Percentiles rank a stretch among this genome's conserved stretches.
These are phyloP conservation scores for Valencia hispanica DNA, from an alignment of 2,797 vertebrate genomes.

Conservation along the genomic window DNA sequence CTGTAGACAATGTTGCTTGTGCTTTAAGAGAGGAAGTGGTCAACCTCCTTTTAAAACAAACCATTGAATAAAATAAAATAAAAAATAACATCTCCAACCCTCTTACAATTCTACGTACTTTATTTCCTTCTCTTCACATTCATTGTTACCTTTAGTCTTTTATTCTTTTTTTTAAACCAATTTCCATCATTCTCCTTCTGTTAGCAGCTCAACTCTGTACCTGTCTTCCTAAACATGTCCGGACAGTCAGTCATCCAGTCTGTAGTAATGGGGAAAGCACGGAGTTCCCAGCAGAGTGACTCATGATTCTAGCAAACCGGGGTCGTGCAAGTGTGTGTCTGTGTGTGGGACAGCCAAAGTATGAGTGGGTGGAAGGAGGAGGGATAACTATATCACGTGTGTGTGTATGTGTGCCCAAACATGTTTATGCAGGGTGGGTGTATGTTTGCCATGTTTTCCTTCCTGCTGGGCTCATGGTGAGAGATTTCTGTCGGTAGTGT, in stretches of 20 bases:
- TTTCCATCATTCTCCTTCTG: background rate
- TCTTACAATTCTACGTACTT: slow-evolving; percentile 3
- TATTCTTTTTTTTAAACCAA: background rate
- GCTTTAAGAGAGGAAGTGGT: background rate
- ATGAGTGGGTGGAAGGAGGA: slow-evolving; percentile 29
- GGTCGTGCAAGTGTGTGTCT: slow-evolving; percentile 43
- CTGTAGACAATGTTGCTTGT: background rate
- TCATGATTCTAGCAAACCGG: slow-evolving; percentile 55
- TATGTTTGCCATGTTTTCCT: slow-evolving; percentile 51
- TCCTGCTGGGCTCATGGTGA: slow-evolving; percentile 40
- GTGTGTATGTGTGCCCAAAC: slow-evolving; percentile 7
- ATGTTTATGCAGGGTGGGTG: slow-evolving; percentile 47
- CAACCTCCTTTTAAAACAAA: background rate
- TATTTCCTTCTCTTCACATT: background rate
- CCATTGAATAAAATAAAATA: background rate
- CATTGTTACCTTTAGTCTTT: background rate
- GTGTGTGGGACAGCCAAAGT: slow-evolving; percentile 17
- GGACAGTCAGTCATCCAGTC: slow-evolving; percentile 43
- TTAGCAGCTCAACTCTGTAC: slow-evolving; percentile 25
- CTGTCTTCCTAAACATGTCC: slow-evolving; percentile 18
- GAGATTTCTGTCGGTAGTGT: slow-evolving; percentile 22
- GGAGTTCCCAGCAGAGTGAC: slow-evolving; percentile 78
- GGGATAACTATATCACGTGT: slow-evolving; percentile 10
- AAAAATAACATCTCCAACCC: background rate
- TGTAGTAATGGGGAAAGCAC: slow-evolving; percentile 70